phyloP scores from a whole-genome alignment of 2,797 vertebrate genomes.

The Diglossa cyanea region DNA sequence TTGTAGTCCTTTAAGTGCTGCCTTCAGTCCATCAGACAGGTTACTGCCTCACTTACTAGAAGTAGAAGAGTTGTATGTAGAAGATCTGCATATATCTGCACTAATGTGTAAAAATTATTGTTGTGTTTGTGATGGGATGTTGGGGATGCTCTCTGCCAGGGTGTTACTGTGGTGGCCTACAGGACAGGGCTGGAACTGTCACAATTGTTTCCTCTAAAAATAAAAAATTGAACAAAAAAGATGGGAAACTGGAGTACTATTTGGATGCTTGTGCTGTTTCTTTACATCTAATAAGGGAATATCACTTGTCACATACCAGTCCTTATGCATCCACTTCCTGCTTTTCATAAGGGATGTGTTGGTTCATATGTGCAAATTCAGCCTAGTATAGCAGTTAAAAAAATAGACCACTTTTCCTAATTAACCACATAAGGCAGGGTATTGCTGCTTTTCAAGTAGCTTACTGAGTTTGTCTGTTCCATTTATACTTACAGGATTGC shows the following conservation, averaged over 20 bases:
- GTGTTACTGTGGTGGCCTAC: accelerated
- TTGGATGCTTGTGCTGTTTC: background rate
- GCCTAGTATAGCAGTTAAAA: background rate
- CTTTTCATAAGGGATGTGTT: background rate
- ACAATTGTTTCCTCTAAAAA: background rate
- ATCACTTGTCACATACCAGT: accelerated
- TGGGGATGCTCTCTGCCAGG: background rate
- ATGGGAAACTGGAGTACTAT: accelerated
- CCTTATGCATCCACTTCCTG: background rate
- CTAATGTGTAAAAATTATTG: background rate
- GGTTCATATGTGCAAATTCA: background rate
- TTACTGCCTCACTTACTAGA: background rate
- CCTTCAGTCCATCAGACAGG: background rate
- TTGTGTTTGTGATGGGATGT: background rate
- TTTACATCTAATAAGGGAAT: background rate
- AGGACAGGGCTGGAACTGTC: background rate
- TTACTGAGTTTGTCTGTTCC: background rate
- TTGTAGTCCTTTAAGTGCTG: background rate
- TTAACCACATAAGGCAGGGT: background rate
- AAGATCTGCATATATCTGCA: background rate
- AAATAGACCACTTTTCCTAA: background rate
- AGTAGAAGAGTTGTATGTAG: background rate
- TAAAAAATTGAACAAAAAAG: background rate
- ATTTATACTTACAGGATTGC: background rate
- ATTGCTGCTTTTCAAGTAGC: background rate